phyloP scores from a whole-genome alignment of 2,113 vertebrate species.

The Danio rerio region DNA sequence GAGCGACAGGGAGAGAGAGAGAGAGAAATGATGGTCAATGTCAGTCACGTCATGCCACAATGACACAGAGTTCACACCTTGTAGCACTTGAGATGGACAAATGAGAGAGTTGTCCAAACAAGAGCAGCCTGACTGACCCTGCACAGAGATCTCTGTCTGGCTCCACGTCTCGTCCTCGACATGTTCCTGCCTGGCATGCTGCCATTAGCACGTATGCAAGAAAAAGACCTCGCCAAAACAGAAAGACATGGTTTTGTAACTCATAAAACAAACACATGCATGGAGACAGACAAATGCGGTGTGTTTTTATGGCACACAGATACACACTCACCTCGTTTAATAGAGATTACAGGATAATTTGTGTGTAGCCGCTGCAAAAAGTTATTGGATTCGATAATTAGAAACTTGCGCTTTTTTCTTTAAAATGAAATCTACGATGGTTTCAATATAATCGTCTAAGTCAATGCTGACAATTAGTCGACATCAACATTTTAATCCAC shows the following conservation, averaged over 20 bases:
- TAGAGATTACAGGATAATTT: background rate
- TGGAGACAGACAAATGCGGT: constrained; percentile 17
- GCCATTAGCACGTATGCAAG: constrained; percentile 63
- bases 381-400: background rate
- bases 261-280: constrained; percentile 34
- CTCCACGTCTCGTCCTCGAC: constrained; percentile 47
- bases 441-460: no score
- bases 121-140: constrained; percentile 43
- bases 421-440: background rate
- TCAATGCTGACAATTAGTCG: no score
- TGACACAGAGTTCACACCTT: constrained; percentile 48
- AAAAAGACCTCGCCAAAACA: constrained; percentile 60
- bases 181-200: constrained; percentile 60
- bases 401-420: background rate
- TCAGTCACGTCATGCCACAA: constrained; percentile 42
- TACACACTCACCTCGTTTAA: background rate
- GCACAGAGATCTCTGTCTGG: constrained; percentile 48
- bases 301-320: constrained; percentile 10
- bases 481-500: no score
- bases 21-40: constrained; percentile 32
- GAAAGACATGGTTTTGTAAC: constrained; percentile 55
- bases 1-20: constrained; percentile 3
- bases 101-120: constrained; percentile 46
- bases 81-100: constrained; percentile 51
- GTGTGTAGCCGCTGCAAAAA: background rate